Evolutionary conservation across 2,797 vertebrate species (phyloP).

Genomic region (Apogon talboti): DNA sequence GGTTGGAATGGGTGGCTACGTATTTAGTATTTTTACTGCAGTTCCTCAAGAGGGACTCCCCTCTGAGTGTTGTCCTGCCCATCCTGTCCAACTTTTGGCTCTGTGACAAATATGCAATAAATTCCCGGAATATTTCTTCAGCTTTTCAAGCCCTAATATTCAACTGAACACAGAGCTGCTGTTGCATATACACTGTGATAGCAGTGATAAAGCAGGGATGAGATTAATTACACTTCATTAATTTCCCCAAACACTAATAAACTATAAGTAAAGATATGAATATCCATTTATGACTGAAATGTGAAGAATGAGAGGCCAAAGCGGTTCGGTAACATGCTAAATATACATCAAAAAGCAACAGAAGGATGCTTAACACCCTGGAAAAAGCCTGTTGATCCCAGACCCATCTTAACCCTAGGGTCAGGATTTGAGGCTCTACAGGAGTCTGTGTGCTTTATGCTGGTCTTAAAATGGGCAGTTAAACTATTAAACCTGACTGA

Average conservation of each 20-base stretch:
- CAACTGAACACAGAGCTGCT: constrained; percentile 56
- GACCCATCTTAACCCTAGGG: constrained; percentile 60
- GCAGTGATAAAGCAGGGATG: constrained; percentile 21
- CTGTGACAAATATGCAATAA: constrained; percentile 74
- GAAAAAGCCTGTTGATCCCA: constrained; percentile 72
- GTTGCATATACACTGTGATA: constrained; percentile 32
- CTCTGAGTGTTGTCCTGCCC: constrained; percentile 46
- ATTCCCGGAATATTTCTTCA: constrained; percentile 77
- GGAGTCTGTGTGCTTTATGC: constrained; percentile 47
- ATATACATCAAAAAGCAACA: constrained; percentile 79
- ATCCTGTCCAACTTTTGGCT: constrained; percentile 80
- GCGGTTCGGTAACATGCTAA: constrained; percentile 71
- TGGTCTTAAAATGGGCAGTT: constrained; percentile 58
- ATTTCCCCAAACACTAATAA: constrained; percentile 38
- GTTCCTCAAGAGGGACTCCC: constrained; percentile 52
- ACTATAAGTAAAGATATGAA: constrained; percentile 57
- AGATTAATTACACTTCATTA: constrained; percentile 35
- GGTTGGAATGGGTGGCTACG: constrained; percentile 30
- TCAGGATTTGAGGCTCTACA: constrained; percentile 53
- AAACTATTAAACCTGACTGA: constrained; percentile 59
- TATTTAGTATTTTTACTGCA: constrained; percentile 33
- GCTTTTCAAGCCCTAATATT: constrained; percentile 63
- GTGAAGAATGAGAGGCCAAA: constrained; percentile 36
- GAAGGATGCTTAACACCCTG: constrained; percentile 66
- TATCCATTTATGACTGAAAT: constrained; percentile 60